Conservation (phyloP, 2,888 invertebrate species). For the Lithophane leautieri region DNA sequence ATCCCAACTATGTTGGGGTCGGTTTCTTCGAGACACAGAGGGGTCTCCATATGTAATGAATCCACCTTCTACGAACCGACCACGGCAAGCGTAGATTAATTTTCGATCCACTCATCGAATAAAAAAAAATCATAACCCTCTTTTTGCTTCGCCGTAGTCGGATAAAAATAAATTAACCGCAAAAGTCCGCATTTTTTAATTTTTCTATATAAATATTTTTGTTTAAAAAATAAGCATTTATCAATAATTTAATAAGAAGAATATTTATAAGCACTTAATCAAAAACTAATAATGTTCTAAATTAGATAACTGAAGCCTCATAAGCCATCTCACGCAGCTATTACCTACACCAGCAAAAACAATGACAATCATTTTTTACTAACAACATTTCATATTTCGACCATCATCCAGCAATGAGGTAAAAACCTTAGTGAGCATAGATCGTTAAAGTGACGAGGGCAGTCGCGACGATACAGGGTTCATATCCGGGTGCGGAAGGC, state of each 20-base stretch:
- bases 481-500: conserved; percentile 76
- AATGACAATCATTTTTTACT: conserved; percentile 24
- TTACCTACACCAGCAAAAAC: conserved; percentile 24
- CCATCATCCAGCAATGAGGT: conserved; percentile 47
- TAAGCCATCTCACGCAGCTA: neutral
- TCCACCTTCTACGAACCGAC: too few species aligned
- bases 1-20: too few species aligned
- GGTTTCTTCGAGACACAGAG: too few species aligned
- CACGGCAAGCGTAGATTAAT: too few species aligned
- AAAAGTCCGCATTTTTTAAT: too few species aligned
- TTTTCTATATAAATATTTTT: too few species aligned
- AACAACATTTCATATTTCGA: conserved; percentile 35
- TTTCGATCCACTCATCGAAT: too few species aligned
- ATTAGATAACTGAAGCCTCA: neutral
- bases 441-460: conserved; percentile 70
- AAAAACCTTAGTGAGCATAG: conserved; percentile 64
- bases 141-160: too few species aligned
- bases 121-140: too few species aligned
- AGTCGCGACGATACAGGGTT: conserved; percentile 78
- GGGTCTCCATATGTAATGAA: too few species aligned
- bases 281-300: neutral
- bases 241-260: neutral
- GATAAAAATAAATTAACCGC: too few species aligned
- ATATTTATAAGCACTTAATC: neutral
- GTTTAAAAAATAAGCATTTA: too few species aligned